Percentiles rank a stretch among this genome's conserved stretches.
Evolutionary conservation across 2,113 vertebrate genomes (phyloP).

Genomic region (Acrocephalus kingi): DNA sequence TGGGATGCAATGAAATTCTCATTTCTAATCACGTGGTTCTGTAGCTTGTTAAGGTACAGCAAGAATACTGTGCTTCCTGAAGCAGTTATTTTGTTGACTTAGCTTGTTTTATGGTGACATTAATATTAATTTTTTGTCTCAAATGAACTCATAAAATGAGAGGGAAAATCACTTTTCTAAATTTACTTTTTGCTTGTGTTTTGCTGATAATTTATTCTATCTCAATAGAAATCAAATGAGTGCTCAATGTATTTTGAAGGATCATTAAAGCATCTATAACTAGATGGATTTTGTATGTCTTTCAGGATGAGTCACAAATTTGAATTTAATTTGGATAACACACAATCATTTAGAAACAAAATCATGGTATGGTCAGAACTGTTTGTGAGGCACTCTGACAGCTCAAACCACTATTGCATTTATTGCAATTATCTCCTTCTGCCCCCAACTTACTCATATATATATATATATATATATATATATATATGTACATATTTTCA

Average conservation of each 20-base stretch:
- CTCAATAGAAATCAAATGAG: constrained; percentile 31
- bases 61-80: not conserved
- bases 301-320: not conserved
- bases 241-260: not conserved
- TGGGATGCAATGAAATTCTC: not conserved
- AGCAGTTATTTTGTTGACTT: not conserved
- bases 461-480: no score
- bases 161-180: not conserved
- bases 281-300: not conserved
- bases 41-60: not conserved
- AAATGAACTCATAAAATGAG: constrained; percentile 12
- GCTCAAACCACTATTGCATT: not conserved
- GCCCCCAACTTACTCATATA: not conserved
- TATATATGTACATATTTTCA: not conserved
- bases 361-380: not conserved
- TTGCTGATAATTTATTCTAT: not conserved
- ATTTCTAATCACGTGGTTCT: not conserved
- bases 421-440: not conserved
- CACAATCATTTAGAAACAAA: not conserved
- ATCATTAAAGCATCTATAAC: not conserved
- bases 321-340: not conserved
- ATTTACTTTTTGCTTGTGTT: constrained; percentile 15
- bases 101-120: not conserved
- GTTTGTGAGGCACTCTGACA: not conserved
- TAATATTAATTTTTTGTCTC: constrained; percentile 30